These are phyloP conservation scores for Tetragonula carbonaria DNA, from an alignment of 2,888 invertebrate genomes.

Conservation along the genomic window DNA sequence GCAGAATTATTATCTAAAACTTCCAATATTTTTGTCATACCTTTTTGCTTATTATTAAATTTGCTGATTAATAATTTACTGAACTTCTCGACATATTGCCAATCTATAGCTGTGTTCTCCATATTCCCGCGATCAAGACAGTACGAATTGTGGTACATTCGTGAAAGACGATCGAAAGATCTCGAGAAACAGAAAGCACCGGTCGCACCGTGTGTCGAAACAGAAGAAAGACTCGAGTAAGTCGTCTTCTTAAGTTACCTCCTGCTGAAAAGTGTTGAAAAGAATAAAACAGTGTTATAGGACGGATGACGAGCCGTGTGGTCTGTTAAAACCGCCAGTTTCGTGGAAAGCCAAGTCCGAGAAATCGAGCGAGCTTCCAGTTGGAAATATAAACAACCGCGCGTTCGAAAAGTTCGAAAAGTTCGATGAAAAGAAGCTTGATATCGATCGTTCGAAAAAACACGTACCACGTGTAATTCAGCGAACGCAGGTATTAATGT, in stretches of 20 bases:
- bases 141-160: constrained; percentile 42
- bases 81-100: background rate
- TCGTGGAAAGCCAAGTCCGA: constrained; percentile 23
- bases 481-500: background rate
- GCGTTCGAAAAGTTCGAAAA: constrained; percentile 1
- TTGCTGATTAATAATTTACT: background rate
- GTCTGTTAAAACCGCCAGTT: constrained; percentile 5
- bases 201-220: background rate
- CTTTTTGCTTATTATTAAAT: background rate
- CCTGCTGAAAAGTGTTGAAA: background rate
- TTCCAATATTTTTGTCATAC: background rate
- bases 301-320: background rate
- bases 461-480: constrained; percentile 35
- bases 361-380: background rate
- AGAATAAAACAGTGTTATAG: background rate
- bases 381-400: constrained; percentile 40
- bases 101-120: constrained; percentile 12
- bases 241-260: too few relatives aligned
- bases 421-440: background rate
- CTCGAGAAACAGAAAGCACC: background rate
- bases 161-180: background rate
- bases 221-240: constrained; percentile 11
- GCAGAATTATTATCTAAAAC: background rate
- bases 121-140: constrained; percentile 55
- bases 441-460: constrained; percentile 34